phyloP scores from a whole-genome alignment of 2,888 invertebrate genomes.

The Dusona sp. region DNA sequence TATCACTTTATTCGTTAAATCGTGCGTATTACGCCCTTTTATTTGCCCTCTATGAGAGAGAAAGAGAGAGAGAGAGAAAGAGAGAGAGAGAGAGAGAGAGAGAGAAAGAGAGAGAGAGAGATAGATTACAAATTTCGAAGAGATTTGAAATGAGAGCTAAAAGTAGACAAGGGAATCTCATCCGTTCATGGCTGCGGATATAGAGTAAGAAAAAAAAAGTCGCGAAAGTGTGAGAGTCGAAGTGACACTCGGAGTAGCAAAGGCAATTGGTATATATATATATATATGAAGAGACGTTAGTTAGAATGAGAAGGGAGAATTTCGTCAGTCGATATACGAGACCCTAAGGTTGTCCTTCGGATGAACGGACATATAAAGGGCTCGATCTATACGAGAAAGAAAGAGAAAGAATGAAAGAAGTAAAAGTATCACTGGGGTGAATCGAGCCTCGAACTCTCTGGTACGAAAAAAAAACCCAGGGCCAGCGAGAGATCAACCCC shows the following conservation, averaged over 20 bases:
- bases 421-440: conserved; percentile 41
- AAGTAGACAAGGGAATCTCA: conserved; percentile 49
- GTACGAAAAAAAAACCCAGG: conserved; percentile 59
- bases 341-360: conserved; percentile 57
- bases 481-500: conserved; percentile 73
- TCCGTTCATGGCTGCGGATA: background rate
- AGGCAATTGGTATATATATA: conserved; percentile 62
- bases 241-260: conserved; percentile 68
- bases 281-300: conserved; percentile 60
- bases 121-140: conserved; percentile 5
- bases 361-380: conserved; percentile 65
- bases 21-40: conserved; percentile 21
- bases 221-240: conserved; percentile 59
- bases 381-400: conserved; percentile 28
- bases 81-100: too few relatives aligned
- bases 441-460: conserved; percentile 29
- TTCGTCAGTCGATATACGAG: conserved; percentile 44
- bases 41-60: background rate
- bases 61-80: too few relatives aligned
- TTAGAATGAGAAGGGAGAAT: conserved; percentile 22
- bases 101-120: too few relatives aligned
- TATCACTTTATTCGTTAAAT: conserved; percentile 24
- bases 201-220: conserved; percentile 20
- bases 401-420: conserved; percentile 44
- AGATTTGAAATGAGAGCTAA: conserved; percentile 35